A percentile compares a stretch with the other conserved stretches of the same genome.
phyloP scores from a whole-genome alignment of 2,797 vertebrate genomes.

The Enteromius anoplus region DNA sequence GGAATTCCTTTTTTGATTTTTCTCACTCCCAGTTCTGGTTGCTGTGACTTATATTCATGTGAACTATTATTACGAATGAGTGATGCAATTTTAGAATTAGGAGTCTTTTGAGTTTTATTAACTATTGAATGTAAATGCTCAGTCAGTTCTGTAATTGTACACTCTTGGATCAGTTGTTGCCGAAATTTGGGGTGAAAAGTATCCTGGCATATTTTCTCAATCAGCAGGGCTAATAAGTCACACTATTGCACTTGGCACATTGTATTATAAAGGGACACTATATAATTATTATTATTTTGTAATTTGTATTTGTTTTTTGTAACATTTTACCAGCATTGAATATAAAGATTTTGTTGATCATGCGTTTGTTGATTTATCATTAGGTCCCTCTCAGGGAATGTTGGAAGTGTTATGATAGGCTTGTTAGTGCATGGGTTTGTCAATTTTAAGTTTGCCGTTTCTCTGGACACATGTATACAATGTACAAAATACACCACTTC shows the following conservation, averaged over 20 bases:
- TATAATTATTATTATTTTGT: slow-evolving; percentile 18
- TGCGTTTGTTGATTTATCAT: slow-evolving; percentile 10
- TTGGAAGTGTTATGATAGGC: slow-evolving; percentile 10
- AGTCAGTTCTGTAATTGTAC: slow-evolving; percentile 8
- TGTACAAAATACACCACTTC: not conserved
- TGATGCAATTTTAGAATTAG: slow-evolving; percentile 67
- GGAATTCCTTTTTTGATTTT: slow-evolving; percentile 57
- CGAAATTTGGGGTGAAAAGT: not conserved
- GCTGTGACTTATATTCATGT: slow-evolving; percentile 69
- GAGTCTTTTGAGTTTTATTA: slow-evolving; percentile 37
- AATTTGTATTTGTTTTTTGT: slow-evolving; percentile 50
- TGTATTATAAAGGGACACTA: slow-evolving; percentile 69
- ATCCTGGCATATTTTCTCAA: slow-evolving; percentile 31
- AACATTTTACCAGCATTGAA: slow-evolving; percentile 63
- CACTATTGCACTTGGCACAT: slow-evolving; percentile 61
- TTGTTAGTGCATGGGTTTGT: slow-evolving; percentile 4
- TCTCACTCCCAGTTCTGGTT: slow-evolving; percentile 54
- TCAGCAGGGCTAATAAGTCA: slow-evolving; percentile 39
- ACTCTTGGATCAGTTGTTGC: slow-evolving; percentile 11
- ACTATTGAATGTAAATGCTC: slow-evolving; percentile 67
- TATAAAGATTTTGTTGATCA: not conserved
- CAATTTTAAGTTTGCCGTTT: not conserved
- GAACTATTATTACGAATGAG: slow-evolving; percentile 65
- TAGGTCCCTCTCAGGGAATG: slow-evolving; percentile 58
- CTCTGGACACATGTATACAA: not conserved